Evolutionary conservation across 2,113 vertebrate genomes (phyloP).

Genomic region (Corvus moneduloides): DNA sequence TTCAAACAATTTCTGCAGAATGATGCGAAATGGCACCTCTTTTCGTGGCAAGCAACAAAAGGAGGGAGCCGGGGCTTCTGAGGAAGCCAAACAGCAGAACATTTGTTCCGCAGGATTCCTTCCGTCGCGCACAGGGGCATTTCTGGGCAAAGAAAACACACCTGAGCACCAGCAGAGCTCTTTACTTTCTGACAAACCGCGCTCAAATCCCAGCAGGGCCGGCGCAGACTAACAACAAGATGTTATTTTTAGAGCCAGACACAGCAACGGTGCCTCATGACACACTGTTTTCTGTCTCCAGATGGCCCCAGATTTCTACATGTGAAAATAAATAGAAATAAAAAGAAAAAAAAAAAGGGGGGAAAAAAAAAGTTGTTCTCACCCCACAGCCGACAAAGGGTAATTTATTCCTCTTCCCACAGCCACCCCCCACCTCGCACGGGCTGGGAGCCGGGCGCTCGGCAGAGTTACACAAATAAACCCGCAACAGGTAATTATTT

Average conservation of each 20-base stretch:
- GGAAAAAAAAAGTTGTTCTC: not conserved
- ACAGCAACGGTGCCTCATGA: conserved; percentile 41
- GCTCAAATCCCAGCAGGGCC: conserved; percentile 25
- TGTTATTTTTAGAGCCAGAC: conserved; percentile 45
- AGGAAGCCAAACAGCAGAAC: conserved; percentile 72
- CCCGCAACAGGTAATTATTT: conserved; percentile 70
- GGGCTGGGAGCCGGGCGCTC: not conserved
- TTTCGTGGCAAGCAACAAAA: conserved; percentile 77
- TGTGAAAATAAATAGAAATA: conserved; percentile 5
- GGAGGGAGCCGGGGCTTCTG: conserved; percentile 68
- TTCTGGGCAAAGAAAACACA: conserved; percentile 52
- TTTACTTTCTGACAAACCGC: conserved; percentile 16
- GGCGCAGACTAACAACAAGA: conserved; percentile 20
- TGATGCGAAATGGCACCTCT: conserved; percentile 84
- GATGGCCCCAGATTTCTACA: conserved; percentile 63
- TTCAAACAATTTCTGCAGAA: conserved; percentile 87
- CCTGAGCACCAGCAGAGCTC: conserved; percentile 62
- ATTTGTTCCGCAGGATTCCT: conserved; percentile 73
- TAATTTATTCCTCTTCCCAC: not conserved
- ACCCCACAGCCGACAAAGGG: not conserved
- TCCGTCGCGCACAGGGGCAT: conserved; percentile 43
- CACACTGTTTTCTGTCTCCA: conserved; percentile 62
- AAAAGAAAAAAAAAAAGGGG: not conserved
- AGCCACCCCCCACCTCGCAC: not conserved
- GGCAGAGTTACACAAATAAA: conserved; percentile 25